Evolutionary conservation across 2,113 vertebrate species (phyloP).

Genomic region (Plectropomus leopardus): DNA sequence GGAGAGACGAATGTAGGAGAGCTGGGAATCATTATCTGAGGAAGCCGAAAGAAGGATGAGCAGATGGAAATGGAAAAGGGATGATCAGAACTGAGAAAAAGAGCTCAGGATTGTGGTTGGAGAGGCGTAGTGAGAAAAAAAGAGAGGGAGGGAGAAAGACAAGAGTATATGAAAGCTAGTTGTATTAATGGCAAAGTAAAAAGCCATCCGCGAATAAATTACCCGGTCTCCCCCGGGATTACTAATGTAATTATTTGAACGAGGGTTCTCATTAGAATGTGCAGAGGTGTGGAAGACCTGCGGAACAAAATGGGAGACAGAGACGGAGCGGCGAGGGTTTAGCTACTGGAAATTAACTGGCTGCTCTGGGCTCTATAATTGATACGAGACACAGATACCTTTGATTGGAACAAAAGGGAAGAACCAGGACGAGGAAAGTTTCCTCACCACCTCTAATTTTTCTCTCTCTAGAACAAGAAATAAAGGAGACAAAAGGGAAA

Average conservation of each 20-base stretch:
- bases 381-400: constrained; percentile 77
- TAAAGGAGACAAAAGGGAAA: constrained; percentile 42
- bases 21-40: constrained; percentile 55
- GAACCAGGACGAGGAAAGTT: constrained; percentile 46
- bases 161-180: constrained; percentile 59
- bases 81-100: constrained; percentile 49
- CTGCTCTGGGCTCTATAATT: constrained; percentile 75
- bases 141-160: constrained; percentile 26
- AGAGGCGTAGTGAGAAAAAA: constrained; percentile 43
- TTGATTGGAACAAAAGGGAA: constrained; percentile 74
- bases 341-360: constrained; percentile 75
- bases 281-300: constrained; percentile 72
- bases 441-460: constrained; percentile 28
- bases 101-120: constrained; percentile 29
- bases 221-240: constrained; percentile 78
- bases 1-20: constrained; percentile 34
- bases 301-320: constrained; percentile 72
- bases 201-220: constrained; percentile 78
- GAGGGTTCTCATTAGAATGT: constrained; percentile 78
- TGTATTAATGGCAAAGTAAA: constrained; percentile 78
- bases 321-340: constrained; percentile 67
- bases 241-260: constrained; percentile 86
- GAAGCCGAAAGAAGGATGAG: constrained; percentile 34
- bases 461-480: constrained; percentile 16
- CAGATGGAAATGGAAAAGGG: constrained; percentile 49